A percentile compares a stretch with the other conserved stretches of the same genome.
These are phyloP conservation scores for Enhydra lutris DNA, from an alignment of 2,113 vertebrate genomes.

Conservation along the genomic window DNA sequence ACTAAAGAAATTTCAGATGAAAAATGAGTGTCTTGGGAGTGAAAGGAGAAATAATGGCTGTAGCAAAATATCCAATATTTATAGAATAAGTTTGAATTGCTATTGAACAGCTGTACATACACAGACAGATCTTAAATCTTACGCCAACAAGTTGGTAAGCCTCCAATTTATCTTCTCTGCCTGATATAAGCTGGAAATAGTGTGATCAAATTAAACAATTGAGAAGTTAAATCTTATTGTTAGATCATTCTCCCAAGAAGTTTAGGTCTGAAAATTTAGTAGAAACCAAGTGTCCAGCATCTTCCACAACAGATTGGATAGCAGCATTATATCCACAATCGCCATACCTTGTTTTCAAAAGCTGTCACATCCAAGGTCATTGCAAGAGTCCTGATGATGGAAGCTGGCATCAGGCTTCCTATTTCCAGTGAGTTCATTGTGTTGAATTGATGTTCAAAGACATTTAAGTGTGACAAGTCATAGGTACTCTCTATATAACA, in stretches of 20 bases:
- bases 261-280: background rate
- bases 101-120: background rate
- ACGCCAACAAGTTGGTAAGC: background rate
- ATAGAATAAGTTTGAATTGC: conserved; percentile 12
- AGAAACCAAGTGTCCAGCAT: background rate
- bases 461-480: background rate
- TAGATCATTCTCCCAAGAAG: background rate
- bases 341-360: background rate
- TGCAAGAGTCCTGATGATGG: background rate
- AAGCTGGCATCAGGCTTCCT: background rate
- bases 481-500: background rate
- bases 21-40: background rate
- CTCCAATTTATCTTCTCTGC: background rate
- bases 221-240: background rate
- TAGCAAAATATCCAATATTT: conserved; percentile 23
- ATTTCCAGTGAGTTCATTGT: fast-evolving
- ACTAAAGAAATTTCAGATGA: background rate
- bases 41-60: conserved; percentile 6
- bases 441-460: background rate
- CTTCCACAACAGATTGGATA: background rate
- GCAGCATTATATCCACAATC: background rate
- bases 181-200: background rate
- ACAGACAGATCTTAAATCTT: conserved; percentile 33
- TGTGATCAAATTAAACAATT: background rate
- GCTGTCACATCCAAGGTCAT: background rate